Evolutionary conservation across 2,797 vertebrate species (phyloP), one percentile per base, ranked within the genome.

Genomic region (Caiman crocodilus): DNA sequence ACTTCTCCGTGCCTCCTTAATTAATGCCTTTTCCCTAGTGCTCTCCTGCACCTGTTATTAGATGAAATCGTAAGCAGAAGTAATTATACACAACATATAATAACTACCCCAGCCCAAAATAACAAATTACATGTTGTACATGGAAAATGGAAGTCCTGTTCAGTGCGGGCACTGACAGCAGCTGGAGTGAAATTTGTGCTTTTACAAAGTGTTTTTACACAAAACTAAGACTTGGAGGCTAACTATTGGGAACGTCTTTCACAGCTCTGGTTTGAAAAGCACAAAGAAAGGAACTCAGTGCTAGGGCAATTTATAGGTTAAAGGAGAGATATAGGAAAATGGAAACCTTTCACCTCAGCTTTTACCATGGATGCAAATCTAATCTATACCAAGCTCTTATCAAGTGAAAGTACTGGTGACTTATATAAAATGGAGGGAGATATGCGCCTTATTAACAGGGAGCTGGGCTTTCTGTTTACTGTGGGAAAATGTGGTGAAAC

Each of bases 101-200:
- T 67, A 92, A 91, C 79, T 25, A 82, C 4, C 14, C 79, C 50
- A 85, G 82, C 5, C 14, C 76, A 89, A 81, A 96, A 94, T 81
- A 96, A 80, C 2, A 81, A 92, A 96, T 83, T 85, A 6, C 17
- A 65, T 35, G 32, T 79, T 94, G 67, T 75, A 55, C 14, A 79
- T 74, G 10, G 16, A 97, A 91, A 73, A 42, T 42, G n/a, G 57
- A 79, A 71, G 21, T 90, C 65, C 88, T 89, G 3, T 61, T 76
- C 25, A 82, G 3, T 73, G 75, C 21, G 50, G 84, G 30, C 6
- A 42, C 0, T 81, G 23, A 83, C 50, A 18, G 35, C 16, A 61
- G 61, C 59, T 5, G 75, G 28, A 63, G 18, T 67, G 81, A 90
- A 93, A 89, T 42, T 20, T 80, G 14, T 67, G 20, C 25, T 79